These are phyloP conservation scores for Anthrax anthrax DNA, from an alignment of 2,888 invertebrate species.

Conservation along the genomic window DNA sequence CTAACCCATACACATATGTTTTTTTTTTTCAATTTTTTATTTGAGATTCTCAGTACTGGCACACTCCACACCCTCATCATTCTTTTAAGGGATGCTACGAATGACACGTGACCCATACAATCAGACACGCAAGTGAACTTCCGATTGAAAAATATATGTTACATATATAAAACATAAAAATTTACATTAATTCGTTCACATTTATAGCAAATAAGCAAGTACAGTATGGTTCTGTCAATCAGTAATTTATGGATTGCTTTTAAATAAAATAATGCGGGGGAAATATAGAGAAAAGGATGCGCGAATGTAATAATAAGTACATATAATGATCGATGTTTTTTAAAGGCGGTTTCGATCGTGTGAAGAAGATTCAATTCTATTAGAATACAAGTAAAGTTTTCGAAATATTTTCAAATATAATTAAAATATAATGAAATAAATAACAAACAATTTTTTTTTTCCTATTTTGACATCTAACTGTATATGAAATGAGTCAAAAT, in stretches of 20 bases:
- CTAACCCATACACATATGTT: too few species aligned
- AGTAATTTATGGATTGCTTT: not conserved
- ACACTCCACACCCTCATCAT: not conserved
- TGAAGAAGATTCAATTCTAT: too few species aligned
- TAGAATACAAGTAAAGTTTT: too few species aligned
- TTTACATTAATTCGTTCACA: not conserved
- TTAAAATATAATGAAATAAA: too few species aligned
- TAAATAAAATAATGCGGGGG: not conserved
- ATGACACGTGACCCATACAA: not conserved
- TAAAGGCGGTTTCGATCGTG: too few species aligned
- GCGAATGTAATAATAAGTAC: too few species aligned
- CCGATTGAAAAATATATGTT: not conserved
- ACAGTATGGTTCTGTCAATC: not conserved
- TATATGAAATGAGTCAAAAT: too few species aligned
- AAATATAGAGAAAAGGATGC: not conserved
- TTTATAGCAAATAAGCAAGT: not conserved
- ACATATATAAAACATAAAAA: too few species aligned
- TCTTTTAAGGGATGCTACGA: not conserved
- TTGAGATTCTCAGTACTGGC: not conserved
- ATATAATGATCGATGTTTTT: too few species aligned
- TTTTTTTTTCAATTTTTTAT: not conserved
- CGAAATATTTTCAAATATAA: too few species aligned
- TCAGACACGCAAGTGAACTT: not conserved
- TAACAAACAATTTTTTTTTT: too few species aligned
- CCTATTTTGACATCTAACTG: too few species aligned